Evolutionary conservation across 2,113 vertebrate genomes (phyloP).

Genomic region (Conger conger): DNA sequence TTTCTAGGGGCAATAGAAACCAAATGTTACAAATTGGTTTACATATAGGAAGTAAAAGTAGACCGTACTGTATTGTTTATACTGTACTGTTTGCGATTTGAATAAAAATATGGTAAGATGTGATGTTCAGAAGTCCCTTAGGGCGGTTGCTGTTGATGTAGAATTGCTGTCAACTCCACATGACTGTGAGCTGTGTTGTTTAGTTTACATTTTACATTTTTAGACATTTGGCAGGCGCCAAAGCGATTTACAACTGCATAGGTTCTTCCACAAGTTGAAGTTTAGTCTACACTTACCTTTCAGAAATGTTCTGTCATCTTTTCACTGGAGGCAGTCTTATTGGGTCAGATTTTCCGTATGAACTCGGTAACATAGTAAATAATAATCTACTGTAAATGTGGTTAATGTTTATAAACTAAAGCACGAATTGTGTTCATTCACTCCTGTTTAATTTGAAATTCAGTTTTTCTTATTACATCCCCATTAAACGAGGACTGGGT

Average conservation of each 20-base stretch:
- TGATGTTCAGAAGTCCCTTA: neutral
- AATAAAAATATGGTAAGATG: neutral
- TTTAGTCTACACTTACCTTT: neutral
- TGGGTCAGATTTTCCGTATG: neutral
- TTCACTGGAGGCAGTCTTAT: neutral
- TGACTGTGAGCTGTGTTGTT: neutral
- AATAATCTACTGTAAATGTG: too few relatives aligned
- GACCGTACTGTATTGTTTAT: neutral
- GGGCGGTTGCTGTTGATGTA: neutral
- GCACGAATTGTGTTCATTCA: neutral
- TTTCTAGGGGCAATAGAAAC: constrained; percentile 8
- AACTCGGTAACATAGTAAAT: neutral
- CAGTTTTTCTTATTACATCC: neutral
- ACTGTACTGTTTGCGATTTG: neutral
- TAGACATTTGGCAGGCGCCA: too few relatives aligned
- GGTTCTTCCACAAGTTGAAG: too few relatives aligned
- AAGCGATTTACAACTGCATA: too few relatives aligned
- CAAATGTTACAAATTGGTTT: neutral
- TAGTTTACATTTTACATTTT: neutral
- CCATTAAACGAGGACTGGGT: too few relatives aligned
- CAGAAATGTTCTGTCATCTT: neutral
- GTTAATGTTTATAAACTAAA: neutral
- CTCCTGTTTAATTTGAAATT: constrained; percentile 2
- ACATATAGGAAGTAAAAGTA: neutral
- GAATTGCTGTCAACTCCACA: neutral